Percentiles rank a stretch among this genome's conserved stretches.
phyloP scores from a whole-genome alignment of 2,113 vertebrate species.

The Caranx melampygus region DNA sequence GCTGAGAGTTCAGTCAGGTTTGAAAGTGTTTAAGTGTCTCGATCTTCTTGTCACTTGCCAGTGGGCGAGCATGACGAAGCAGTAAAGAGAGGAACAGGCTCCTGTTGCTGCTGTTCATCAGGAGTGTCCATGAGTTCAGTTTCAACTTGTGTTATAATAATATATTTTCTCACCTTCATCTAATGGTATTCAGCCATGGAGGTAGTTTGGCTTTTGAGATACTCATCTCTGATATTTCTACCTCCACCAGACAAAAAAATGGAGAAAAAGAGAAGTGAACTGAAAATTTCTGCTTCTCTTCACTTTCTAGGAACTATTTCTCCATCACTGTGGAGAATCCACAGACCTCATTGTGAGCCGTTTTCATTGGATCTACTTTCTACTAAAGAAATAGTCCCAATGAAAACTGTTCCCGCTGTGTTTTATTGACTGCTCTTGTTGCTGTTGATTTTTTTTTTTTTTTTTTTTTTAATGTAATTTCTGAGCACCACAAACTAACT shows the following conservation, averaged over 20 bases:
- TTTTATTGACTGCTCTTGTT: background rate
- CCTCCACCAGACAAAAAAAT: background rate
- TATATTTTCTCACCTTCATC: background rate
- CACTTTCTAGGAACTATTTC: background rate
- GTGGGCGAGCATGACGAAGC: constrained; percentile 46
- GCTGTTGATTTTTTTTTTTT: background rate
- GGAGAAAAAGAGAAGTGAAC: background rate
- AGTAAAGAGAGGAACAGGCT: background rate
- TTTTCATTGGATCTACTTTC: background rate
- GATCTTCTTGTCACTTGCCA: constrained; percentile 13
- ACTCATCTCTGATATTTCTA: background rate
- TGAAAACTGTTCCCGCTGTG: background rate
- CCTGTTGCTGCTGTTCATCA: constrained; percentile 23
- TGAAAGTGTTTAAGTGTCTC: constrained; percentile 37
- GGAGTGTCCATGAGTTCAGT: constrained; percentile 1
- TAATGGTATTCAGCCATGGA: background rate
- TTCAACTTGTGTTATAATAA: background rate
- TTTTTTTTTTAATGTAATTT: background rate
- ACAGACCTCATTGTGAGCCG: background rate
- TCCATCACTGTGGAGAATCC: background rate
- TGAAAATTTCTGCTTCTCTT: background rate
- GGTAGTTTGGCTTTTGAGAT: background rate
- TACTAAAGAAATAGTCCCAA: background rate
- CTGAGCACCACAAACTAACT: background rate
- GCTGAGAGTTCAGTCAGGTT: constrained; percentile 36